A percentile compares a stretch with the other conserved stretches of the same genome.
Evolutionary conservation across 2,113 vertebrate species (phyloP).

Genomic region (Cervus canadensis): DNA sequence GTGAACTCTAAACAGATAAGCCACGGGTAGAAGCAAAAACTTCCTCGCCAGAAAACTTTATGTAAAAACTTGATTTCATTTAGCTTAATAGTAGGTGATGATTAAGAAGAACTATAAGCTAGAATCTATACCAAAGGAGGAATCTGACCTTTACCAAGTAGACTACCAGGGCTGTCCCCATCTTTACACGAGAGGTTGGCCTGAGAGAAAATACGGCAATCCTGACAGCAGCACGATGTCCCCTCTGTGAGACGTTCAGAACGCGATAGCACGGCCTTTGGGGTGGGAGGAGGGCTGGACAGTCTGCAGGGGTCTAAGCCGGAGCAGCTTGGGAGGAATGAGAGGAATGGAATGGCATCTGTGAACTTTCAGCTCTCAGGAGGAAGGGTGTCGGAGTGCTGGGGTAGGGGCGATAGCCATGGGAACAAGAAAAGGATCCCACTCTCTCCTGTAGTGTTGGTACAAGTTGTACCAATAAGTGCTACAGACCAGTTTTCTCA

Average conservation of each 20-base stretch:
- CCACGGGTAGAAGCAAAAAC: not conserved
- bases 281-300: not conserved
- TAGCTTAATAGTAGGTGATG: not conserved
- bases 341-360: not conserved
- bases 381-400: not conserved
- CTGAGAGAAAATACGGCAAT: not conserved
- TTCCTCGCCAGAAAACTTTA: not conserved
- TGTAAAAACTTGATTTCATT: not conserved
- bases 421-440: not conserved
- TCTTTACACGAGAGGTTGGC: not conserved
- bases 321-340: not conserved
- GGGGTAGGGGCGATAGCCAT: not conserved
- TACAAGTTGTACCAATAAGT: not conserved
- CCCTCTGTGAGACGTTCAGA: not conserved
- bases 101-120: slow-evolving; percentile 27
- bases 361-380: not conserved
- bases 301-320: not conserved
- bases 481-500: not conserved
- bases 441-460: not conserved
- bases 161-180: not conserved
- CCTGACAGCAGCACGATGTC: not conserved
- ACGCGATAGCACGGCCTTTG: not conserved
- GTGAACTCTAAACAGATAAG: not conserved
- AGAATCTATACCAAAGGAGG: not conserved
- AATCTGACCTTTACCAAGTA: not conserved